Conservation (phyloP, 2,797 vertebrate species). For the Lutra lutra region DNA sequence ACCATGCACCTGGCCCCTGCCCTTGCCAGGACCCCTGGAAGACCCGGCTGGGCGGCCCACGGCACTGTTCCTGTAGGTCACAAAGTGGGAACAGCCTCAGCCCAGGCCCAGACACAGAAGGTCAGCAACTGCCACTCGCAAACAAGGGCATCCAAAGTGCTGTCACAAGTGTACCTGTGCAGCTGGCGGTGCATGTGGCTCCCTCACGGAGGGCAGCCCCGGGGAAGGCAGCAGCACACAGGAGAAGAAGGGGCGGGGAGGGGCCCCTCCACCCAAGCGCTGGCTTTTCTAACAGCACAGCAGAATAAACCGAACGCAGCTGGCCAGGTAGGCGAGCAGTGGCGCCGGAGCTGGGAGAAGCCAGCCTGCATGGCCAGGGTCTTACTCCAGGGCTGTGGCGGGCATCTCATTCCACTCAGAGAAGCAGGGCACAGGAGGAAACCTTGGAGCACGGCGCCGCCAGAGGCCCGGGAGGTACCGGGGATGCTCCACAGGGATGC, state of each 20-base stretch:
- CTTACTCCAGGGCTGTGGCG: fast-evolving
- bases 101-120: background rate
- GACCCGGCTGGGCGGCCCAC: background rate
- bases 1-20: background rate
- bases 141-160: background rate
- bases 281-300: background rate
- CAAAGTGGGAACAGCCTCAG: too few species aligned
- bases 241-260: background rate
- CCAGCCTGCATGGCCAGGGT: background rate
- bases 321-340: background rate
- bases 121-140: background rate
- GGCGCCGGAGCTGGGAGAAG: background rate
- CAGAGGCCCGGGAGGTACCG: background rate
- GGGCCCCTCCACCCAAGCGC: background rate
- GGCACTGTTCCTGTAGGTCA: background rate
- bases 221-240: background rate
- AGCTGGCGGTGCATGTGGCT: background rate
- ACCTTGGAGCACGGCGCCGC: background rate
- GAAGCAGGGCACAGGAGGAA: background rate
- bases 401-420: background rate
- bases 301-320: background rate
- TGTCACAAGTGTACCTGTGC: background rate
- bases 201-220: fast-evolving
- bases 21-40: background rate
- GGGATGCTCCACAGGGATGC: background rate